phyloP scores from a whole-genome alignment of 2,113 vertebrate species.

The Chaenogobius annularis region DNA sequence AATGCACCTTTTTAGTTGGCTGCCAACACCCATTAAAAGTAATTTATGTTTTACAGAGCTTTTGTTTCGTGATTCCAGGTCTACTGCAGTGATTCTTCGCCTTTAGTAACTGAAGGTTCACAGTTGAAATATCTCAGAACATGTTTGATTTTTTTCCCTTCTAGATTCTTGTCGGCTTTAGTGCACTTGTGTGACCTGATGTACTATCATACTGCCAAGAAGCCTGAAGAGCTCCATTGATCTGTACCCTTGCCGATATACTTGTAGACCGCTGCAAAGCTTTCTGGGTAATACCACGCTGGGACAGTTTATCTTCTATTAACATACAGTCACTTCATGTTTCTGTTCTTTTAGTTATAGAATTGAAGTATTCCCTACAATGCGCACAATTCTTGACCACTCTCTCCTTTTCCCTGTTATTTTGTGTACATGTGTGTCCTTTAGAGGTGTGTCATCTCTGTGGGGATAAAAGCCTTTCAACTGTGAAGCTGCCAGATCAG shows the following conservation, averaged over 20 bases:
- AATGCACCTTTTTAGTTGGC: no score
- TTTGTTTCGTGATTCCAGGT: background rate
- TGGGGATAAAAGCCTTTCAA: slow-evolving; percentile 75
- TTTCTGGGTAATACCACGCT: slow-evolving; percentile 37
- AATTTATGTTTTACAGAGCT: background rate
- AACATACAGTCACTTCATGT: slow-evolving; percentile 50
- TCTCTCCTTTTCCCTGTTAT: slow-evolving; percentile 34
- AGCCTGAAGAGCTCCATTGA: slow-evolving; percentile 55
- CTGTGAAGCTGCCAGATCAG: slow-evolving; percentile 72
- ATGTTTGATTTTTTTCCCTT: slow-evolving; percentile 9
- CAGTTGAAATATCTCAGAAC: background rate
- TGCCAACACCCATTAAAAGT: no score
- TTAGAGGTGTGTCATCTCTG: slow-evolving; percentile 66
- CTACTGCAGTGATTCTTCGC: background rate
- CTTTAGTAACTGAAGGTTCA: background rate
- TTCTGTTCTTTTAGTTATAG: slow-evolving; percentile 33
- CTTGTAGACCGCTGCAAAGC: slow-evolving; percentile 36
- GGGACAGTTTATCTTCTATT: slow-evolving; percentile 52
- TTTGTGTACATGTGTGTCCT: slow-evolving; percentile 44
- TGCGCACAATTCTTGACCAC: slow-evolving; percentile 43
- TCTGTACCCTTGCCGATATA: slow-evolving; percentile 44
- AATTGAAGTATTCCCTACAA: slow-evolving; percentile 19
- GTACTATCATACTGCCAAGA: slow-evolving; percentile 37
- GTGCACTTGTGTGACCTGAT: slow-evolving; percentile 34
- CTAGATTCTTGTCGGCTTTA: slow-evolving; percentile 16